Base-by-base conservation (phyloP, 2,797 vertebrate genomes). In the Natrix natrix region DNA sequence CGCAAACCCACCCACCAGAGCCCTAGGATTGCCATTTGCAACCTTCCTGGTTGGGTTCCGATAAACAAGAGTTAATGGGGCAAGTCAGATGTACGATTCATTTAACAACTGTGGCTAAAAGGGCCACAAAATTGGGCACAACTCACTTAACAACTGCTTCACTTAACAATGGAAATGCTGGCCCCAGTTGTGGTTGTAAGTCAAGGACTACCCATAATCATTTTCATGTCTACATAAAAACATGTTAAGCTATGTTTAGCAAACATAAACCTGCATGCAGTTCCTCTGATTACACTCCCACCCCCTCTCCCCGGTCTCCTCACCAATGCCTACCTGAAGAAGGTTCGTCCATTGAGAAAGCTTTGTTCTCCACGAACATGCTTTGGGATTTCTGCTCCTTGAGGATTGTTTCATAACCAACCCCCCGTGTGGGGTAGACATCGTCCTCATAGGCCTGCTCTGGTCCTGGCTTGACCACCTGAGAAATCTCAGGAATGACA, bases 341-440 rank as follows among this genome's bases (percentile, higher is more conserved):
- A 0, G 98, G 98, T 88, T 99, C 99, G 0, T 99, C 99, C 99
- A 99, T 98, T 8, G 99, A 99, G 97, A 99, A 99, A 0, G 98
- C 99, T 96, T 99, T 99, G 95, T 99, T 99, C 93, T 99, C 99
- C 97, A 99, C 96, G 1, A 98, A 99, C 97, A 99, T 98, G 96
- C 98, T 99, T 96, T 98, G 98, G 0, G 98, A 92, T 88, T 97
- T 97, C 96, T 99, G 98, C 60, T 99, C 98, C 96, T 99, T 99
- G 93, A 99, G 97, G 97, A 99, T 99, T 83, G 97, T 99, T 97
- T 99, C 99, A 0, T 99, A 99, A 93, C 99, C 99, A 69, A 98
- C 98, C 0, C 98, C 98, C 0, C 98, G 96, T 0, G 95, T 98
- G 0, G 98, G 98, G 96, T 98, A 99, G 52, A 98, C 86, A 0